Percentiles rank a stretch among this genome's conserved stretches.
Conservation (phyloP, 2,113 vertebrate species). For the Nestor notabilis region DNA sequence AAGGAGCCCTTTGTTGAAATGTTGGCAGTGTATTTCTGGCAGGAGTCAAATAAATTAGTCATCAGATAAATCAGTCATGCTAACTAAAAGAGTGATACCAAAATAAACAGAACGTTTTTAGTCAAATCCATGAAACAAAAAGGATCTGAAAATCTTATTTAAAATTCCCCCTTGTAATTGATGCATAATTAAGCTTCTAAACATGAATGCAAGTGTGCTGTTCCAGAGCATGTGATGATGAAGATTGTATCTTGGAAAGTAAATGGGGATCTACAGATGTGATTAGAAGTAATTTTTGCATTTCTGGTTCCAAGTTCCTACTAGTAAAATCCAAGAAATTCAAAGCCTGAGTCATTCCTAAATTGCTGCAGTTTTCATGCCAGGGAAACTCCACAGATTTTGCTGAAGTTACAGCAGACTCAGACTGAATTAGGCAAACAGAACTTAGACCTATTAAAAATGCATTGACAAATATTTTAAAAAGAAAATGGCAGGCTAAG, state of each 20-base stretch:
- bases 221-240: neutral
- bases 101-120: conserved; percentile 49
- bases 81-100: conserved; percentile 30
- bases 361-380: neutral
- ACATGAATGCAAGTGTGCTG: neutral
- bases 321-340: conserved; percentile 33
- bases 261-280: conserved; percentile 48
- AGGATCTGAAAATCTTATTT: conserved; percentile 37
- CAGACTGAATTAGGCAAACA: neutral
- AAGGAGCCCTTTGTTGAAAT: conserved; percentile 37
- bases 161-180: conserved; percentile 39
- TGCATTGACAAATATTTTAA: neutral
- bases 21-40: conserved; percentile 16
- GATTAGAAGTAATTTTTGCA: conserved; percentile 50
- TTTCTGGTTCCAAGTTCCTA: conserved; percentile 29
- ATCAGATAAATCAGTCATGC: conserved; percentile 56
- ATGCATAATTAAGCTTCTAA: conserved; percentile 48
- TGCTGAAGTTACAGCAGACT: neutral
- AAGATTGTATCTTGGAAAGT: conserved; percentile 46
- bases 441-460: neutral
- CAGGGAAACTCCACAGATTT: conserved; percentile 52
- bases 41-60: conserved; percentile 44
- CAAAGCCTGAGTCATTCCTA: conserved; percentile 20
- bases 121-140: conserved; percentile 50
- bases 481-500: neutral